Conservation (phyloP, 2,113 vertebrate species). For the Xerus inauris region DNA sequence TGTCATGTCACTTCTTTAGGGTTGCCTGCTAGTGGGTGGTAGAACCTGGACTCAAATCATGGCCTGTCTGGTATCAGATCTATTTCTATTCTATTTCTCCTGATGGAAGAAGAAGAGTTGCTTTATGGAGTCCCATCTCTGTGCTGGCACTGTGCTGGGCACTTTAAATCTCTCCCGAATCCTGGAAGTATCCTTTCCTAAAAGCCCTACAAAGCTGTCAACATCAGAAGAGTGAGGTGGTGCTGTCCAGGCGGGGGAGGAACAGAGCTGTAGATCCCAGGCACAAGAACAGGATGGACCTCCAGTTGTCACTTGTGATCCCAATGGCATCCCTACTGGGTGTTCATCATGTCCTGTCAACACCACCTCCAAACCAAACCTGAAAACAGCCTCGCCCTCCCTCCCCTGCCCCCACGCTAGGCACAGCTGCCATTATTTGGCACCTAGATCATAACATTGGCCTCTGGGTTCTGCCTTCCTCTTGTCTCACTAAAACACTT, state of each 20-base stretch:
- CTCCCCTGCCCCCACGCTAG: not conserved
- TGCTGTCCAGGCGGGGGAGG: not conserved
- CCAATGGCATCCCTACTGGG: not conserved
- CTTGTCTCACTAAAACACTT: not conserved
- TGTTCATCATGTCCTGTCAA: not conserved
- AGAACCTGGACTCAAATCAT: not conserved
- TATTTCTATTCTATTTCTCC: not conserved
- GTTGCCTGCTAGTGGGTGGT: too few species aligned
- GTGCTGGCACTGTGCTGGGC: not conserved
- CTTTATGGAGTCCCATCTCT: not conserved
- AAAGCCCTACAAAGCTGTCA: not conserved
- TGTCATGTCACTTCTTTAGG: too few species aligned
- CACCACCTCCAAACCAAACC: not conserved
- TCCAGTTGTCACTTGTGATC: not conserved
- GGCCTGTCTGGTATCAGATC: not conserved
- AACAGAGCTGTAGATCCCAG: not conserved
- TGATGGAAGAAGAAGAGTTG: not conserved
- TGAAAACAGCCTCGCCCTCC: not conserved
- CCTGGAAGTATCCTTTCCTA: not conserved
- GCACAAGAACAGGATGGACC: not conserved
- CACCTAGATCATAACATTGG: not conserved
- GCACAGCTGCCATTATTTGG: not conserved
- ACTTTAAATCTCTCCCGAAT: not conserved
- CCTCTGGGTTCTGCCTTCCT: not conserved
- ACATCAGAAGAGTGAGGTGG: not conserved